Evolutionary conservation across 2,113 vertebrate species (phyloP).

Genomic region (Lepidothrix coronata): DNA sequence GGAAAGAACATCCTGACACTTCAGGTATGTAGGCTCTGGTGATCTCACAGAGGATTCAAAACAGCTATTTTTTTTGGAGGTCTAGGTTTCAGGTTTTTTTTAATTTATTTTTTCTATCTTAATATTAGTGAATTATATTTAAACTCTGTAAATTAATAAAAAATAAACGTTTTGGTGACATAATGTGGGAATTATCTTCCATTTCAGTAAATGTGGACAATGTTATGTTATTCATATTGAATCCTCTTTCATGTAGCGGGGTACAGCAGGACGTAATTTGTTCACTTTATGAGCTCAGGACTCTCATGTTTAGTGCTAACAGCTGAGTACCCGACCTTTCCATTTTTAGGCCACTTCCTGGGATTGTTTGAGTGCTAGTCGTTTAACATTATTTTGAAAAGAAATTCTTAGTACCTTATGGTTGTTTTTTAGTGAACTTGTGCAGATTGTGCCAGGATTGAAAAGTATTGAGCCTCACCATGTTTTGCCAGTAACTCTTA

Average conservation of each 20-base stretch:
- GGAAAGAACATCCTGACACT: not conserved
- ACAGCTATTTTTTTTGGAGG: not conserved
- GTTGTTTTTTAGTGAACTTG: not conserved
- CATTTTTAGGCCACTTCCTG: not conserved
- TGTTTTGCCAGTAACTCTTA: not conserved
- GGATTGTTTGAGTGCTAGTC: not conserved
- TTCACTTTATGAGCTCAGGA: not conserved
- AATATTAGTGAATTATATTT: not conserved
- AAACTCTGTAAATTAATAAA: not conserved
- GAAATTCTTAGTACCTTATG: not conserved
- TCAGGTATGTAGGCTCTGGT: not conserved
- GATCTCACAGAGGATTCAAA: not conserved
- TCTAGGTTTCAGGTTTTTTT: not conserved
- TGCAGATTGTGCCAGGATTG: not conserved
- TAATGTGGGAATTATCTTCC: not conserved
- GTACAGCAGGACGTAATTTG: not conserved
- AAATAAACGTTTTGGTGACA: not conserved
- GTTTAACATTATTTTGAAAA: not conserved
- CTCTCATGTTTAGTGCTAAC: not conserved
- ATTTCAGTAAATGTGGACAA: not conserved
- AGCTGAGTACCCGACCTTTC: not conserved
- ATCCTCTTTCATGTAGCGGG: not conserved
- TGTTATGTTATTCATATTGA: not conserved
- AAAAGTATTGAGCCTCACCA: not conserved
- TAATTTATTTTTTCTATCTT: not conserved